Conservation (phyloP, 2,888 invertebrate species). For the Tipula lateralis region DNA sequence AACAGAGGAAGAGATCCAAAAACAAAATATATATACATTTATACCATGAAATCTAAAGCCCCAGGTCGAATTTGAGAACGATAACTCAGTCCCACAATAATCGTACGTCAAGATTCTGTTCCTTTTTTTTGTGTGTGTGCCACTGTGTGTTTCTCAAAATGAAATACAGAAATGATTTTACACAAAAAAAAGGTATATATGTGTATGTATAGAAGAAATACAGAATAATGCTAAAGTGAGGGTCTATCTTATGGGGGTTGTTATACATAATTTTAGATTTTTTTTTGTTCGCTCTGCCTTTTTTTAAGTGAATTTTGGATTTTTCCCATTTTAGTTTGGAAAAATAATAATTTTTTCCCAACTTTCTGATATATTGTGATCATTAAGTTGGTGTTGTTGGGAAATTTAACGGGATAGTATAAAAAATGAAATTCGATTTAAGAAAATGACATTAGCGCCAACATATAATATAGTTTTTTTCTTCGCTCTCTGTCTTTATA, state of each 20-base stretch:
- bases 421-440: not conserved
- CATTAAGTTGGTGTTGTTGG: not conserved
- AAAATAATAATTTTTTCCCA: not conserved
- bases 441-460: not conserved
- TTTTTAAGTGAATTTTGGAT: slow-evolving; percentile 25
- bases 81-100: slow-evolving; percentile 30
- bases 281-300: slow-evolving; percentile 19
- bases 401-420: not conserved
- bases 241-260: slow-evolving; percentile 28
- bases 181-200: slow-evolving; percentile 20
- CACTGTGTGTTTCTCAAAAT: not conserved
- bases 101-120: slow-evolving; percentile 27
- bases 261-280: slow-evolving; percentile 26
- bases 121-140: not conserved
- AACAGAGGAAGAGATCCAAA: not conserved
- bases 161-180: slow-evolving; percentile 26
- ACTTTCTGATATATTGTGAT: not conserved
- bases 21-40: not conserved
- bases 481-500: too few species aligned
- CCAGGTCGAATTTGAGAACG: slow-evolving; percentile 25
- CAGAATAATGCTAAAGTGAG: not conserved
- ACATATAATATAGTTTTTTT: not conserved
- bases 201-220: too few species aligned
- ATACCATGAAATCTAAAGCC: slow-evolving; percentile 25
- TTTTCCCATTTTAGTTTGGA: slow-evolving; percentile 5